phyloP scores from a whole-genome alignment of 2,888 invertebrate genomes.

The Lottia gigantea region DNA sequence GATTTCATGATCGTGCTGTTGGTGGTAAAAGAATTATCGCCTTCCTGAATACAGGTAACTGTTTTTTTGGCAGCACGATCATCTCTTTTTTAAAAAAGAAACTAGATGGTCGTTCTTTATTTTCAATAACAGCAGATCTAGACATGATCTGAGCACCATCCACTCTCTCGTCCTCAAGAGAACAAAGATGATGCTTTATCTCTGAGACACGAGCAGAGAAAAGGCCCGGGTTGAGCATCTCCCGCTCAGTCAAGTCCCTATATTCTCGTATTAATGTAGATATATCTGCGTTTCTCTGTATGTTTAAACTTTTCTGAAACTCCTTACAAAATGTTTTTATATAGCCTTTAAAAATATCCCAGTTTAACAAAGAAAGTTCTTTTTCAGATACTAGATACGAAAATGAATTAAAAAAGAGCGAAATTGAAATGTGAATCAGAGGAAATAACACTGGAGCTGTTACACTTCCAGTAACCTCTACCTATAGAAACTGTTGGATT shows the following conservation, averaged over 20 bases:
- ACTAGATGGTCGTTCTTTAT: slow-evolving; percentile 18
- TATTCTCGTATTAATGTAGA: slow-evolving; percentile 1
- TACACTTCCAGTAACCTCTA: too few species aligned
- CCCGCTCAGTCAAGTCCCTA: slow-evolving; percentile 1
- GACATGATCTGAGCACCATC: slow-evolving; percentile 15
- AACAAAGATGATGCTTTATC: slow-evolving; percentile 13
- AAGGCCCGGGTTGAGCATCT: slow-evolving; percentile 12
- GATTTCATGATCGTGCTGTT: slow-evolving; percentile 10
- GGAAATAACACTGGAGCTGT: too few species aligned
- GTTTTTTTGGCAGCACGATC: slow-evolving; percentile 13
- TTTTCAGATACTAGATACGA: too few species aligned
- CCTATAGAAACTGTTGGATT: too few species aligned
- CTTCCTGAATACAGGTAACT: slow-evolving; percentile 7
- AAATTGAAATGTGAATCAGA: too few species aligned
- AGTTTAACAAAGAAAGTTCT: too few species aligned
- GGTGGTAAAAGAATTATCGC: neutral
- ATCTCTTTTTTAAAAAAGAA: slow-evolving; percentile 21
- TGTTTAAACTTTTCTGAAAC: too few species aligned
- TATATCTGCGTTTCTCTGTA: too few species aligned
- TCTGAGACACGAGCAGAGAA: slow-evolving; percentile 10
- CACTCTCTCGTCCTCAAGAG: slow-evolving; percentile 3
- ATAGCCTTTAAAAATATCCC: too few species aligned
- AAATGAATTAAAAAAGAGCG: too few species aligned
- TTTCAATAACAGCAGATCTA: slow-evolving; percentile 13
- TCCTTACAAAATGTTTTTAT: too few species aligned